Conservation (phyloP, 2,113 vertebrate species). For the Axis porcinus region DNA sequence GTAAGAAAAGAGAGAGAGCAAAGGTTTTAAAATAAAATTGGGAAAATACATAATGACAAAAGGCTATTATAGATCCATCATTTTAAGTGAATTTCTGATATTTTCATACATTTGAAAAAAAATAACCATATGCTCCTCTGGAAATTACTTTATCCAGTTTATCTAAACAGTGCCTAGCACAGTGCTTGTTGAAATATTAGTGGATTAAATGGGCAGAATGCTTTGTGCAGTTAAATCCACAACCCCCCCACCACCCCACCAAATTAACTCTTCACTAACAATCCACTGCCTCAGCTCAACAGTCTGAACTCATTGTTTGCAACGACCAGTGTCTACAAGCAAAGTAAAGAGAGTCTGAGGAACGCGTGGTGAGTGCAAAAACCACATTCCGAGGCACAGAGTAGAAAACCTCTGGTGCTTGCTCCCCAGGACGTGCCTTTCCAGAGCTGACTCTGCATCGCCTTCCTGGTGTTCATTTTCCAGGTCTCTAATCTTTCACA, state of each 20-base stretch:
- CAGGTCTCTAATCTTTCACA: constrained; percentile 29
- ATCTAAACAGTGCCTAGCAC: accelerated
- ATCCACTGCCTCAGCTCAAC: accelerated
- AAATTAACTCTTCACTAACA: not conserved
- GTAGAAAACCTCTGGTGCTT: accelerated
- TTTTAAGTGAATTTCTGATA: not conserved
- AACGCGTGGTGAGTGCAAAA: accelerated
- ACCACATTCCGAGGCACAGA: not conserved
- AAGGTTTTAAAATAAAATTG: not conserved
- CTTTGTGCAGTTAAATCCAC: not conserved
- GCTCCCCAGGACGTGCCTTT: not conserved
- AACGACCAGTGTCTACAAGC: not conserved
- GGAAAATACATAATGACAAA: not conserved
- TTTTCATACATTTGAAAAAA: not conserved
- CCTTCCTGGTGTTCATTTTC: constrained; percentile 34
- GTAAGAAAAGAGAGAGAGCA: not conserved
- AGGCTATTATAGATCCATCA: not conserved
- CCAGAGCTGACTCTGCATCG: accelerated
- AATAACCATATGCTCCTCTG: not conserved
- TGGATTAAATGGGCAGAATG: too few species aligned
- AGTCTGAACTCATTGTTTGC: not conserved
- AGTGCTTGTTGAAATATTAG: accelerated
- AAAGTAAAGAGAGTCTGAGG: accelerated
- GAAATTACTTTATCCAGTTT: not conserved
- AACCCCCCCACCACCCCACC: not conserved